These are phyloP conservation scores for Elysia crispata DNA, from an alignment of 2,888 invertebrate species.

Conservation along the genomic window DNA sequence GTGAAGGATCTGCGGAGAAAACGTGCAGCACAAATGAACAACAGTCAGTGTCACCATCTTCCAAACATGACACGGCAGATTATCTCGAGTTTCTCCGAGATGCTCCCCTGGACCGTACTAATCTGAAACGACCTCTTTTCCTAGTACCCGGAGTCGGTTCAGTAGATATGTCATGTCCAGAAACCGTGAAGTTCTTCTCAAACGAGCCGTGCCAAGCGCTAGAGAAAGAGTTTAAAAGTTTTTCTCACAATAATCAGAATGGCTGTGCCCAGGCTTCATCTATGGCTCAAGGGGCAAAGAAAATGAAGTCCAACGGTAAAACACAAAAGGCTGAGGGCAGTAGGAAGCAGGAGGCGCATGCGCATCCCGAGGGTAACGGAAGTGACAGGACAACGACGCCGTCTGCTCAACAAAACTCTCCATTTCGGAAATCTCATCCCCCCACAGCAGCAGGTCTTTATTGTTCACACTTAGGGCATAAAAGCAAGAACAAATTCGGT, in stretches of 20 bases:
- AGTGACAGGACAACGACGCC: not conserved
- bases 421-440: not conserved
- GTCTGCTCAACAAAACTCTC: not conserved
- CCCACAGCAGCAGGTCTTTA: not conserved
- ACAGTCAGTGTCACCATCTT: too few relatives aligned
- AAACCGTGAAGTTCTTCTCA: conserved; percentile 26
- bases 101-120: conserved; percentile 25
- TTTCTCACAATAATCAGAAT: not conserved
- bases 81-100: conserved; percentile 44
- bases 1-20: too few relatives aligned
- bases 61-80: conserved; percentile 27
- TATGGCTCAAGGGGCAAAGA: conserved; percentile 4
- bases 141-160: conserved; percentile 44
- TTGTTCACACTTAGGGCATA: not conserved
- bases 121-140: conserved; percentile 36
- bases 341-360: not conserved
- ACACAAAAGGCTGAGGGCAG: too few relatives aligned
- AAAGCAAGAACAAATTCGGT: not conserved
- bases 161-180: conserved; percentile 38
- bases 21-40: too few relatives aligned
- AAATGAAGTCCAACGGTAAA: conserved; percentile 26
- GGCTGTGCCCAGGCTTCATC: not conserved
- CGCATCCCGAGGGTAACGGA: not conserved
- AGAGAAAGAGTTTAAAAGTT: not conserved
- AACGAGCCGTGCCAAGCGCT: not conserved